Percentiles rank a stretch among this genome's conserved stretches.
Conservation (phyloP, 2,888 invertebrate genomes). For the Zonitis immaculata region DNA sequence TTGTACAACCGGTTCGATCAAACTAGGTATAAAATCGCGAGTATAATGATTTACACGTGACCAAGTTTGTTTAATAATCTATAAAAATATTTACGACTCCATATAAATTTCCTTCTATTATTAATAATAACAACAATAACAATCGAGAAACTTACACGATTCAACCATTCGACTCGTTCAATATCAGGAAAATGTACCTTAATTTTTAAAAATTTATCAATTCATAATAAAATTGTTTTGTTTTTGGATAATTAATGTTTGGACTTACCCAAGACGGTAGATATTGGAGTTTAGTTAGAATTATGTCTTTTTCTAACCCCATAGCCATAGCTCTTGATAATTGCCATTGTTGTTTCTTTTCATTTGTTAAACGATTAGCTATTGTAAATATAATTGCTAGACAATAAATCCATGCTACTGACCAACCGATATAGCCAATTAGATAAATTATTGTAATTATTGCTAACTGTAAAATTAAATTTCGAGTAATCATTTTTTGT, state of each 20-base stretch:
- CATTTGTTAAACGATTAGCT: constrained; percentile 13
- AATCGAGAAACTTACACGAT: constrained; percentile 72
- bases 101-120: constrained; percentile 1
- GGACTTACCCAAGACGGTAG: constrained; percentile 33
- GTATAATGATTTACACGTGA: constrained; percentile 92
- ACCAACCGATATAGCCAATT: constrained; percentile 28
- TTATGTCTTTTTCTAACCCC: constrained; percentile 28
- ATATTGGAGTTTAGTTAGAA: constrained; percentile 24
- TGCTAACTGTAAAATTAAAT: constrained; percentile 21
- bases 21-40: constrained; percentile 72
- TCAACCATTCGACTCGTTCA: constrained; percentile 93
- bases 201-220: constrained; percentile 22
- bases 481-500: neutral
- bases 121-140: neutral
- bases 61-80: constrained; percentile 89
- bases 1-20: constrained; percentile 78
- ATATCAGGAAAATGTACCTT: constrained; percentile 92
- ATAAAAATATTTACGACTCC: constrained; percentile 28
- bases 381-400: constrained; percentile 20
- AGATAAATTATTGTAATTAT: constrained; percentile 24
- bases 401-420: constrained; percentile 26
- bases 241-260: too few species aligned
- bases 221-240: too few species aligned
- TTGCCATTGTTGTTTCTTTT: constrained; percentile 17
- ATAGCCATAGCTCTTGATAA: constrained; percentile 23